Base-by-base conservation (phyloP, 2,113 vertebrate genomes). In the Tragelaphus imberbis region DNA sequence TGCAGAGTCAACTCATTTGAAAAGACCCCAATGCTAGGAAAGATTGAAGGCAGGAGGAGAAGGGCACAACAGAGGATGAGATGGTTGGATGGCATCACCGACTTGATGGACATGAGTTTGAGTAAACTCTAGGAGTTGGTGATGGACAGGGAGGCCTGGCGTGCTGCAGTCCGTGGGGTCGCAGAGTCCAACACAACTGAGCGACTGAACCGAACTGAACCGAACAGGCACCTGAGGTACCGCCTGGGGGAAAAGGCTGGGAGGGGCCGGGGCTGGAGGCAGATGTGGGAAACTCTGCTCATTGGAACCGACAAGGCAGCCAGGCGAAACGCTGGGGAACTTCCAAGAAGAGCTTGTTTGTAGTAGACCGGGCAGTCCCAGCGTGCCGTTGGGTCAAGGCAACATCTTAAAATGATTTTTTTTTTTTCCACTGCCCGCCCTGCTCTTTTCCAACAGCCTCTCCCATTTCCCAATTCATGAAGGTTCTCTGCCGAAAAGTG, bases 301-400 rank as follows among this genome's bases (percentile, higher is more conserved):
- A 61, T 44, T 36, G 56, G 44, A 8, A 51, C 5, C 12, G 55
- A 40, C 56, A 12, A 19, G 56, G 3, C 6, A 4, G 27, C 47
- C n/a, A 25, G 47, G 47, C 2, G n/a, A 56, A 21, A 36, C 2
- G 0, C 91, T 2, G 2, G 25, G 7, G 7, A 3, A 15, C 30
- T 59, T 40, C 84, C 55, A 11, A 3, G 53, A 8, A 21, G 8
- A 27, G 33, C 44, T 6, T 16, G 40, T 7, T 25, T 33, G 19
- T 5, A 2, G 5, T 2, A 44, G 36, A 14, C 19, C 3, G 13
- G 16, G 33, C 47, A 7, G 5, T n/a, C 40, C 2, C 10, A 10
- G 63, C 91, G 14, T 3, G 28, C 5, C 0, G 12, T 2, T 27
- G 9, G 61, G 71, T 65, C 80, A 10, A 0, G 11, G 30, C 33